These are phyloP conservation scores for Cheilosia urbana DNA, from an alignment of 2,888 invertebrate species.

Conservation along the genomic window DNA sequence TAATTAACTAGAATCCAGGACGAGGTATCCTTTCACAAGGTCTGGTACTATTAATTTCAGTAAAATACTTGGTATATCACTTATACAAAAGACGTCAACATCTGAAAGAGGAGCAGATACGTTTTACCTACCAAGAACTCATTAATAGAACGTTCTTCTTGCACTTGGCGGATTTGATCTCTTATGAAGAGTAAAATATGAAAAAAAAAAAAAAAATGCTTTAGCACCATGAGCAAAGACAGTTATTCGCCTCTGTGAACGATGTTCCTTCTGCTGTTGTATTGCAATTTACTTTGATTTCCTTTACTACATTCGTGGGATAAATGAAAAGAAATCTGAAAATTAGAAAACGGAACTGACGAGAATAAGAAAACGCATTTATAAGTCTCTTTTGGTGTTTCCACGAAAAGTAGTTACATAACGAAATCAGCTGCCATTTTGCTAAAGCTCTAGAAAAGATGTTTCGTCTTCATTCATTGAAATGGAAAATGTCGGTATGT, in stretches of 20 bases:
- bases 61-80: neutral
- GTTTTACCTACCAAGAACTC: neutral
- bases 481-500: too few relatives aligned
- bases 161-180: neutral
- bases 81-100: neutral
- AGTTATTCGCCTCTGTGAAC: conserved; percentile 15
- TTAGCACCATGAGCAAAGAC: neutral
- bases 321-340: too few relatives aligned
- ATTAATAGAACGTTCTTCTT: neutral
- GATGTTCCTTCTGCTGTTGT: neutral
- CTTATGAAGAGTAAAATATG: neutral
- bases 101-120: neutral
- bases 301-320: too few relatives aligned
- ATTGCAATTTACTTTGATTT: too few relatives aligned
- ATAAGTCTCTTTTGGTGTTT: too few relatives aligned
- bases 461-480: too few relatives aligned
- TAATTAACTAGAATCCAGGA: conserved; percentile 14
- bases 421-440: too few relatives aligned
- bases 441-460: too few relatives aligned
- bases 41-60: neutral
- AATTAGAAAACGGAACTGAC: too few relatives aligned
- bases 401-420: too few relatives aligned
- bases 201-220: neutral
- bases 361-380: too few relatives aligned
- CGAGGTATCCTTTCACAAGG: neutral